Percentiles rank a stretch among this genome's conserved stretches.
Conservation (phyloP, 2,888 invertebrate genomes). For the Rhopalosiphum nymphaeae region DNA sequence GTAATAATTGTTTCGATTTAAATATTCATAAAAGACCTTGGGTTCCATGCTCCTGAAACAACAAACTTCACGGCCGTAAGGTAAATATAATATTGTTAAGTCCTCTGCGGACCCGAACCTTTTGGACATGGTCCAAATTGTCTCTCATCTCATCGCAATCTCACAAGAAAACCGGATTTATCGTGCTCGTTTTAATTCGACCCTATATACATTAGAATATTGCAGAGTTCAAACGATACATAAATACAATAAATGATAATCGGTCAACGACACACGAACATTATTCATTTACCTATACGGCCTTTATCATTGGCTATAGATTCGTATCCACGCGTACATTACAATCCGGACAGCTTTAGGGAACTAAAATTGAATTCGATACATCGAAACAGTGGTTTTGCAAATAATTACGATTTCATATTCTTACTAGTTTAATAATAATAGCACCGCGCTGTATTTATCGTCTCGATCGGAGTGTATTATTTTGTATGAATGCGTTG, state of each 20-base stretch:
- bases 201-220: neutral
- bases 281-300: neutral
- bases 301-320: neutral
- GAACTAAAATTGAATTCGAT: neutral
- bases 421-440: neutral
- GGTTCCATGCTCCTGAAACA: neutral
- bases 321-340: neutral
- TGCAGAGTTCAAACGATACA: neutral
- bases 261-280: neutral
- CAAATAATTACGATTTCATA: neutral
- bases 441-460: neutral
- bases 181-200: neutral
- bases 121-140: neutral
- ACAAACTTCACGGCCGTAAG: neutral
- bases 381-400: neutral
- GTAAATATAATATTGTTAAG: neutral
- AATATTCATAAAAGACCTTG: slow-evolving; percentile 17
- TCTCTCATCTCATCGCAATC: neutral
- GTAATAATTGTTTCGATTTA: neutral
- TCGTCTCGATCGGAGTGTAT: neutral
- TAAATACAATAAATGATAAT: neutral
- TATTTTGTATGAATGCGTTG: neutral
- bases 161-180: neutral
- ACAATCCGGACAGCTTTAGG: too few species aligned
- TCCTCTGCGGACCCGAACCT: neutral